A percentile compares a stretch with the other conserved stretches of the same genome.
Evolutionary conservation across 1,140 invertebrate genomes (phyloP).

Genomic region (Bombus turneri): DNA sequence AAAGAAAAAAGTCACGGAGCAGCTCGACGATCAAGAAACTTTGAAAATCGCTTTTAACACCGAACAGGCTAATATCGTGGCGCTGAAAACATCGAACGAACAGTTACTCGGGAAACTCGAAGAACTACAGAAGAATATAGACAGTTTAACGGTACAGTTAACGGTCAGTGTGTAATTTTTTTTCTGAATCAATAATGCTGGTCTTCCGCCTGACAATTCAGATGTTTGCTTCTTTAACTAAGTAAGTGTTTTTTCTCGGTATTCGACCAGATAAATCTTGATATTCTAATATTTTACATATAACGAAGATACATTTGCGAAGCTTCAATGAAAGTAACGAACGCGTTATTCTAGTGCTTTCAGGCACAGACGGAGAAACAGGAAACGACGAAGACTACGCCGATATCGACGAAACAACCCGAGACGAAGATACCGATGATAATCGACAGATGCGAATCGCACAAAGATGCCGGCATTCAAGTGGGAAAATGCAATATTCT

Average conservation of each 20-base stretch:
- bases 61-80: slow-evolving; percentile 72
- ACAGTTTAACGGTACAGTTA: slow-evolving; percentile 75
- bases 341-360: slow-evolving; percentile 63
- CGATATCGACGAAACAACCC: background rate
- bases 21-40: slow-evolving; percentile 66
- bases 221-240: background rate
- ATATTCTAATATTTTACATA: background rate
- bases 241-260: background rate
- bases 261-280: background rate
- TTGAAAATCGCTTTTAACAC: slow-evolving; percentile 70
- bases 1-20: slow-evolving; percentile 73
- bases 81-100: slow-evolving; percentile 73
- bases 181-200: background rate
- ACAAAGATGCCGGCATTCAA: background rate
- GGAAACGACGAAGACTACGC: background rate
- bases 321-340: background rate
- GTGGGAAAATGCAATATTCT: background rate
- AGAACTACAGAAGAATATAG: slow-evolving; percentile 77
- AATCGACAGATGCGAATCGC: background rate
- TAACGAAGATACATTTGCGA: too few relatives aligned
- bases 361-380: slow-evolving; percentile 55
- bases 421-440: background rate
- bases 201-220: background rate
- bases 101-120: slow-evolving; percentile 75
- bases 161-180: slow-evolving; percentile 68